Conservation (phyloP, 1,140 invertebrate genomes). For the Listronotus bonariensis region DNA sequence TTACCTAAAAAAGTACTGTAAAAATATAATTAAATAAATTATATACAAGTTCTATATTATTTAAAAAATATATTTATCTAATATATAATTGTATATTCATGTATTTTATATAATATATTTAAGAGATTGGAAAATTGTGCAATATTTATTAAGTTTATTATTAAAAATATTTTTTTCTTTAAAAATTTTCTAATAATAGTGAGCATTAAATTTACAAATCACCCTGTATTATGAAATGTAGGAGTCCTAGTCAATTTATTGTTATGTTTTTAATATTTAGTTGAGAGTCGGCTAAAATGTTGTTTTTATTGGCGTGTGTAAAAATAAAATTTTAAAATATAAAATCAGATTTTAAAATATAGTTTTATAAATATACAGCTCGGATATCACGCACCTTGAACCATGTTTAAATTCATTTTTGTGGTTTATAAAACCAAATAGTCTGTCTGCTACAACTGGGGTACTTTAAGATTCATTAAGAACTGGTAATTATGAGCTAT, state of each 20-base stretch:
- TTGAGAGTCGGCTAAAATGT: constrained; percentile 15
- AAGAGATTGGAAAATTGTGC: not conserved
- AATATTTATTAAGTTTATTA: not conserved
- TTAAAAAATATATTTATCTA: no score
- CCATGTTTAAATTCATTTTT: not conserved
- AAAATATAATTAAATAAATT: no score
- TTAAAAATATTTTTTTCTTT: not conserved
- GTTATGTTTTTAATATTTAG: constrained; percentile 31
- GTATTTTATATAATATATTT: not conserved
- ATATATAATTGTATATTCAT: no score
- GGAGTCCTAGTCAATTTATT: constrained; percentile 37
- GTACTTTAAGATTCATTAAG: no score
- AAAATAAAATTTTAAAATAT: constrained; percentile 15
- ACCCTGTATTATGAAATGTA: constrained; percentile 24
- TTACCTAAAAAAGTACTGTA: no score
- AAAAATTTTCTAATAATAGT: not conserved
- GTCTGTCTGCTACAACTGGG: no score
- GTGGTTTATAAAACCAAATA: not conserved
- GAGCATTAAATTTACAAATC: constrained; percentile 19
- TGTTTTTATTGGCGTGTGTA: constrained; percentile 24
- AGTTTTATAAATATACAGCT: constrained; percentile 16
- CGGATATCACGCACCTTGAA: not conserved
- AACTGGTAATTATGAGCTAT: no score
- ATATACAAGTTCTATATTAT: no score
- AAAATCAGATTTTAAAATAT: constrained; percentile 16